phyloP scores from a whole-genome alignment of 2,888 invertebrate genomes.

The Drosophila kambysellisi region DNA sequence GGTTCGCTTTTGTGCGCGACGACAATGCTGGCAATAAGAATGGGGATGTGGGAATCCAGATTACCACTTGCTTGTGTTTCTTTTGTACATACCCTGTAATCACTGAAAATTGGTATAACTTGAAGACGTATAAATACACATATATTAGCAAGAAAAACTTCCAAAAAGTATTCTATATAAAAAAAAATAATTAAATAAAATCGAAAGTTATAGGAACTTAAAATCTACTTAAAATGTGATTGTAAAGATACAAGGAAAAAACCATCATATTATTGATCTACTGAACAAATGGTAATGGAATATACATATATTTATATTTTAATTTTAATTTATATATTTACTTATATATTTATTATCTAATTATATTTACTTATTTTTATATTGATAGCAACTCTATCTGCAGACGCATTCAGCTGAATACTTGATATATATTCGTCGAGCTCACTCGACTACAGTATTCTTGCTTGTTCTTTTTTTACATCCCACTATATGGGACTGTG shows the following conservation, averaged over 20 bases:
- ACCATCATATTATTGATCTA: too few relatives aligned
- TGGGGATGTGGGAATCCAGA: slow-evolving; percentile 20
- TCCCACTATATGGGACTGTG: slow-evolving; percentile 30
- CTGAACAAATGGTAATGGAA: too few relatives aligned
- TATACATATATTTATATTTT: too few relatives aligned
- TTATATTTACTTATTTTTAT: neutral
- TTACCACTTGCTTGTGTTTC: slow-evolving; percentile 39
- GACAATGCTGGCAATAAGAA: slow-evolving; percentile 48
- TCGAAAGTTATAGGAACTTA: neutral
- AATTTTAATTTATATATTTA: too few relatives aligned
- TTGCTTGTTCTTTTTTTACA: slow-evolving; percentile 46
- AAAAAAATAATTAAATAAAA: neutral
- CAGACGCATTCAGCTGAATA: neutral
- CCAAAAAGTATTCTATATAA: neutral
- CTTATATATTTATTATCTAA: neutral
- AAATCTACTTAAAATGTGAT: neutral
- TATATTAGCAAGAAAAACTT: neutral
- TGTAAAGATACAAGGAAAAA: neutral
- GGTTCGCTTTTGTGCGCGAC: slow-evolving; percentile 57
- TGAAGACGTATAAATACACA: neutral
- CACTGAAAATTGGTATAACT: neutral
- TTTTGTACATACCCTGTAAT: slow-evolving; percentile 5
- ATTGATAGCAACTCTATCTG: neutral
- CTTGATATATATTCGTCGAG: neutral
- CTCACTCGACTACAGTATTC: slow-evolving; percentile 17